Conservation (phyloP, 2,113 vertebrate genomes). For the Ictalurus punctatus region DNA sequence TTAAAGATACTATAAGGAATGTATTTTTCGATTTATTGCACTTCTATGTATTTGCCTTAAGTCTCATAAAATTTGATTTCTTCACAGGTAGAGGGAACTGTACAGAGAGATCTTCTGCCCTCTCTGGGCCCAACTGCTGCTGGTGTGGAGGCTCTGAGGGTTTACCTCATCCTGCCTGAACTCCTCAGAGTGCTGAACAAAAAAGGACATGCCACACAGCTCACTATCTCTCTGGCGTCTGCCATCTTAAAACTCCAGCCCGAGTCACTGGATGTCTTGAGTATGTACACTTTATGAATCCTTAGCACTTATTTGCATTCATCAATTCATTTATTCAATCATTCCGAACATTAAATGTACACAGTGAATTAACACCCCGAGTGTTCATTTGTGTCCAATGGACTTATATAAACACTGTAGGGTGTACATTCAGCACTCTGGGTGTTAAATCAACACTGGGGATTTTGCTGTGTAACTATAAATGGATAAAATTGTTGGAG, state of each 20-base stretch:
- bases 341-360: not conserved
- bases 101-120: conserved; percentile 30
- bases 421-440: too few relatives aligned
- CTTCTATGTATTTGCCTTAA: not conserved
- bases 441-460: too few relatives aligned
- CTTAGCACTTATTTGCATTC: not conserved
- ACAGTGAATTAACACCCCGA: too few relatives aligned
- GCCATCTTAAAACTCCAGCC: conserved; percentile 50
- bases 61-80: not conserved
- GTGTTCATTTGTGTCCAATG: too few relatives aligned
- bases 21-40: not conserved
- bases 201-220: not conserved
- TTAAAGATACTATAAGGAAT: not conserved
- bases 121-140: conserved; percentile 36
- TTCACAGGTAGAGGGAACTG: conserved; percentile 39
- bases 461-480: too few relatives aligned
- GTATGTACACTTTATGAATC: conserved; percentile 44
- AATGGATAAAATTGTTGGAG: too few relatives aligned
- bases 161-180: conserved; percentile 59
- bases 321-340: not conserved
- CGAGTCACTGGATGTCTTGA: conserved; percentile 57
- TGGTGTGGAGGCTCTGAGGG: conserved; percentile 50
- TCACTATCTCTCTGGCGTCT: conserved; percentile 46
- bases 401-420: too few relatives aligned
- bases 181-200: conserved; percentile 45